Conservation (phyloP, 2,797 vertebrate species). For the Epinephelus awoara region DNA sequence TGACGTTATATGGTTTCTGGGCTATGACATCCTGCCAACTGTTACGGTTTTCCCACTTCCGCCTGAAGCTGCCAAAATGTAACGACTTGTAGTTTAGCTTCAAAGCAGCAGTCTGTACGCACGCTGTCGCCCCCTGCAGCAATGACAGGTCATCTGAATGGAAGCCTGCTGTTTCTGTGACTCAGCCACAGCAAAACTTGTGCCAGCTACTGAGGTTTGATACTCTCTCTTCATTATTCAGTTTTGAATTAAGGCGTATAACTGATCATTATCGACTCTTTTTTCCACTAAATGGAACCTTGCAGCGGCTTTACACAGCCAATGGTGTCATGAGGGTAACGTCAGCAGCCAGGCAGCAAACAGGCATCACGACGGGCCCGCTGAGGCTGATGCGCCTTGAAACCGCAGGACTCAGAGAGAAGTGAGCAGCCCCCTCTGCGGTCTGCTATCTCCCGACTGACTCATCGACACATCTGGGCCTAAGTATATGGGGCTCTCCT, state of each 20-base stretch:
- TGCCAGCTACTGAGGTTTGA: constrained; percentile 31
- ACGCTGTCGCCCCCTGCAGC: constrained; percentile 57
- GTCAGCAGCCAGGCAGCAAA: constrained; percentile 62
- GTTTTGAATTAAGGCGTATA: constrained; percentile 43
- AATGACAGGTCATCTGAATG: constrained; percentile 18
- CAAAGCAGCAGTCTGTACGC: constrained; percentile 27
- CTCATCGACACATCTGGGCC: constrained; percentile 87
- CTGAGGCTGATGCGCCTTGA: constrained; percentile 72
- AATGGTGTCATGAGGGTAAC: constrained; percentile 67
- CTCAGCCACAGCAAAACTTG: constrained; percentile 10
- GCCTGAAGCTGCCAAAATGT: constrained; percentile 64
- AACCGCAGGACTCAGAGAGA: constrained; percentile 75
- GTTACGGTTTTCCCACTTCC: constrained; percentile 72
- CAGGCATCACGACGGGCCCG: constrained; percentile 51
- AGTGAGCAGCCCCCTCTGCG: constrained; percentile 75
- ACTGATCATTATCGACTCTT: constrained; percentile 49
- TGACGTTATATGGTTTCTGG: constrained; percentile 76
- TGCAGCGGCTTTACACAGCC: constrained; percentile 44
- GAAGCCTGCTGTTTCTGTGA: constrained; percentile 31
- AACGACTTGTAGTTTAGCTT: constrained; percentile 44
- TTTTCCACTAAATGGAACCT: constrained; percentile 43
- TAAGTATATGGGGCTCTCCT: constrained; percentile 82
- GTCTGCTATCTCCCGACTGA: constrained; percentile 85
- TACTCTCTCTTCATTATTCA: constrained; percentile 44
- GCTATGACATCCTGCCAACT: constrained; percentile 69